Evolutionary conservation across 2,797 vertebrate species (phyloP), one percentile per base, ranked within the genome.

Genomic region (Falco peregrinus): DNA sequence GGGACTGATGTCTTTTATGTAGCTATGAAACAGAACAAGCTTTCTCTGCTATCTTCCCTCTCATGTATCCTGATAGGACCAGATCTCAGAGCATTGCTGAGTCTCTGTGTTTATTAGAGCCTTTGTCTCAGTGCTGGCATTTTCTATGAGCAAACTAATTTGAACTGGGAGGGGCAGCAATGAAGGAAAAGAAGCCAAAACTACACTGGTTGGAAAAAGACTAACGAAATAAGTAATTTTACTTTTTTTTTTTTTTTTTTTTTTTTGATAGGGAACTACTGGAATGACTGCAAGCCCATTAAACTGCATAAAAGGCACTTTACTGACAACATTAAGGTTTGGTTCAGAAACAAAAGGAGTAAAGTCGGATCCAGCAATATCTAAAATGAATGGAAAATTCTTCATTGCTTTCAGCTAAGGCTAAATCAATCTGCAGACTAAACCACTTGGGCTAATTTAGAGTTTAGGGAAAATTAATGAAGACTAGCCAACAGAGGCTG

Each of bases 281-380:
- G 70, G 85, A 94, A 94, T 53, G 19, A 93, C 41, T 87, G 71
- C 29, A 85, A 92, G 37, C 29, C 56, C 21, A 64, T 87, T 95
- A 87, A 94, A 90, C 75, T 71, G 33, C 35, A 54, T 80, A 79
- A 79, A 90, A 92, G 19, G 13, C 48, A 67, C 13, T 83, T 94
- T 87, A 95, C 54, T 95, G 83, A 78, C 68, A 93, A 54, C 50
- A 85, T 87, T 90, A 90, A 87, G 56, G 60, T 93, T 90, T 92
- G 70, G 41, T 92, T 95, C 64, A 89, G 84, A 37, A 84, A 70
- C 6, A 80, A 79, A 95, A 79, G 47, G 12, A 76, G 37, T 84
- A 64, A 76, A 90, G 26, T 35, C 77, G 89, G 70, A 96, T 96
- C 59, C 80, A 84, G 29, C 45, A 89, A 33, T 82, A 75, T 84